A percentile compares a stretch with the other conserved stretches of the same genome.
Conservation (phyloP, 2,888 invertebrate genomes). For the Drosophila emarginata region DNA sequence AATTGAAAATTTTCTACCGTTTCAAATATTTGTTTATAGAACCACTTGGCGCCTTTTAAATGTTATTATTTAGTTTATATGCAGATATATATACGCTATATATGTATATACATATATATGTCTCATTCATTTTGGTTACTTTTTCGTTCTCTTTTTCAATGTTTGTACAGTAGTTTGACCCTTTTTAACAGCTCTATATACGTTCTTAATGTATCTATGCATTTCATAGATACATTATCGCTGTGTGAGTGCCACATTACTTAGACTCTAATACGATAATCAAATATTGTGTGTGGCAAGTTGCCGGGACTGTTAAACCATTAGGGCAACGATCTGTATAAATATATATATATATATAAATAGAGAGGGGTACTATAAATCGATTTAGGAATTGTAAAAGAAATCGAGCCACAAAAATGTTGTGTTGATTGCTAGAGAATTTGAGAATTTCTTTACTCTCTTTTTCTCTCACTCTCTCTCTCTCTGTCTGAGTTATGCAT, state of each 20-base stretch:
- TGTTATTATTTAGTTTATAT: constrained; percentile 77
- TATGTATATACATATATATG: constrained; percentile 11
- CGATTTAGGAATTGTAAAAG: constrained; percentile 8
- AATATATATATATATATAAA: constrained; percentile 9
- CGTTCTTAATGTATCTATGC: constrained; percentile 35
- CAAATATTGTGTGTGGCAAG: constrained; percentile 40
- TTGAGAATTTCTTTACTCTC: neutral
- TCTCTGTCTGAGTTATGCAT: neutral
- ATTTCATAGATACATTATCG: constrained; percentile 57
- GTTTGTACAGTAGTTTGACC: constrained; percentile 76
- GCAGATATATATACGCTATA: constrained; percentile 25
- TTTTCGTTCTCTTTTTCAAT: constrained; percentile 64
- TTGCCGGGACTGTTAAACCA: constrained; percentile 19
- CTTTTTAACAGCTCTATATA: constrained; percentile 71
- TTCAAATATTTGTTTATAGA: constrained; percentile 80
- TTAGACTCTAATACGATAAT: constrained; percentile 53
- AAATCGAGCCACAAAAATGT: neutral
- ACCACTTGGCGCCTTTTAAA: constrained; percentile 82
- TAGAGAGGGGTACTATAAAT: neutral
- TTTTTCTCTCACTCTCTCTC: neutral
- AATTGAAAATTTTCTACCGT: constrained; percentile 30
- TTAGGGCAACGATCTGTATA: constrained; percentile 30
- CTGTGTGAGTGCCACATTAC: constrained; percentile 53
- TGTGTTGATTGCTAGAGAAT: neutral
- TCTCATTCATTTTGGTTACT: constrained; percentile 47